These are phyloP conservation scores for Cyrtonyx montezumae DNA, from an alignment of 2,113 vertebrate genomes.

Conservation along the genomic window DNA sequence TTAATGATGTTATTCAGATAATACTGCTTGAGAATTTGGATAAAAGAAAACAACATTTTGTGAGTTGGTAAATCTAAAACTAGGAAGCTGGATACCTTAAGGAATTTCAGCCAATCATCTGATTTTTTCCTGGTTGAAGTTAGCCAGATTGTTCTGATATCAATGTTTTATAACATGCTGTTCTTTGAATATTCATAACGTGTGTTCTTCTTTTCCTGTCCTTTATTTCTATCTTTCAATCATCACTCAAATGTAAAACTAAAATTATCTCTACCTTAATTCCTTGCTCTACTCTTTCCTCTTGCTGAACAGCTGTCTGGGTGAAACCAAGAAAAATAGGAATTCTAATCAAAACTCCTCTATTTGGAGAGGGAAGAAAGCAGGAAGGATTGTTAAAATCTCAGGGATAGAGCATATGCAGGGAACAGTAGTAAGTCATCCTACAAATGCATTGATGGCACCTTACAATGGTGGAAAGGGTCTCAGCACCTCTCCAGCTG, in stretches of 20 bases:
- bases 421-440: neutral
- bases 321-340: neutral
- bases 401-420: neutral
- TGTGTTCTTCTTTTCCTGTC: neutral
- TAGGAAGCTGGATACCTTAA: neutral
- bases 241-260: neutral
- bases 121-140: neutral
- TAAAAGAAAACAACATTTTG: neutral
- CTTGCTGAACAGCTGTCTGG: neutral
- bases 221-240: neutral
- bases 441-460: accelerated
- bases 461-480: neutral
- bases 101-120: neutral
- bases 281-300: neutral
- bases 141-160: neutral
- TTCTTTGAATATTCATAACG: neutral
- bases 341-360: neutral
- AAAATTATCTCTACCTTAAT: neutral
- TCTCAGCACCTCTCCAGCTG: neutral
- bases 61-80: neutral
- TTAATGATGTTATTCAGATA: neutral
- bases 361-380: neutral
- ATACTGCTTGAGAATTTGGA: neutral
- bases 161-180: neutral
- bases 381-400: neutral